Base-by-base conservation (phyloP, 1,140 invertebrate species). In the Sitobion miscanthi region DNA sequence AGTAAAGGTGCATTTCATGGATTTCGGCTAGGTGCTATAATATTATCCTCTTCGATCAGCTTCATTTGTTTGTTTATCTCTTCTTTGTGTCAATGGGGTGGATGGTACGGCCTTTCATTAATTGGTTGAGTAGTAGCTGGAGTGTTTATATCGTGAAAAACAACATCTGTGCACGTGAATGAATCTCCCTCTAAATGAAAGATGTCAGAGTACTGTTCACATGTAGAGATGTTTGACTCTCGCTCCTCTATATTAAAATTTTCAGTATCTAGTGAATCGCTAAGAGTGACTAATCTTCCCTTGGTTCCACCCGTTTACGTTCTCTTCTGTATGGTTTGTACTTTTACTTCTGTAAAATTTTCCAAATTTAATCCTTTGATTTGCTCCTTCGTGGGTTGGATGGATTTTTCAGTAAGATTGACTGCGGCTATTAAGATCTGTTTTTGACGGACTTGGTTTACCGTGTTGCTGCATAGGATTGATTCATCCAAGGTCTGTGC, bases 51-150 rank as follows among this genome's bases (percentile, higher is more conserved):
- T 91, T 94, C 42, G 92, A 94, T 94, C 88, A 94, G 54, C 23
- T 94, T 94, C 94, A 94, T 94, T 95, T 95, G 95, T 38, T 93
- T 94, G 17, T 95, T 93, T 25, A 95, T 94, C 94, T 95, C 95
- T 82, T 94, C 91, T 94, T 95, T 94, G 49, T 95, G 94, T 17
- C 94, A 54, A 89, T 94, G 94, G 38, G 94, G 62, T 69, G n/a
- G 5, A n/a, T 11, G 30, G 30, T 69, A 69, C 9, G 62, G 62
- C 30, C 62, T 69, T 25, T 90, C 94, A 85, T 94, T 94, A 6
- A 95, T 94, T 6, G 94, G 94, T 38, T 69, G 25, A 0, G 94
- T 90, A 69, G 92, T 91, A 23, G 90, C 90, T 3, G 93, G 94
- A 3, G 86, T 91, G 20, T 95, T 95, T 47, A 93, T 82, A 30